Evolutionary conservation across 2,797 vertebrate species (phyloP).

Genomic region (Pangasius krempfi): DNA sequence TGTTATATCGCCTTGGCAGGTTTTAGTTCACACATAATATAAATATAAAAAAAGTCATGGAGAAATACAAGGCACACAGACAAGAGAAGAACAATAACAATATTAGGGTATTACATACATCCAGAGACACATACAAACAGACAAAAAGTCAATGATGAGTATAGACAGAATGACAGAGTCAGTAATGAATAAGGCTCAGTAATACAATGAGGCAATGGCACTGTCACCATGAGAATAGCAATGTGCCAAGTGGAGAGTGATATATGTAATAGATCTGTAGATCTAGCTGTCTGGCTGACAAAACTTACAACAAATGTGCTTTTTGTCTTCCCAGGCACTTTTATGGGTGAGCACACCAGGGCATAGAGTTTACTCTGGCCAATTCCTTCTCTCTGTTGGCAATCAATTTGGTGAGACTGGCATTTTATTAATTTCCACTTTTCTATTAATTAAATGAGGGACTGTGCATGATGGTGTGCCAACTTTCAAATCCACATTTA

Average conservation of each 20-base stretch:
- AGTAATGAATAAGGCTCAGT: background rate
- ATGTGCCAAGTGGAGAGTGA: background rate
- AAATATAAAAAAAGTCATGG: background rate
- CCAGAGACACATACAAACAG: background rate
- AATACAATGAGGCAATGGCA: background rate
- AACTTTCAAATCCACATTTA: background rate
- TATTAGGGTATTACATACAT: background rate
- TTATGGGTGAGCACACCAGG: background rate
- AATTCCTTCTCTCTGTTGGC: background rate
- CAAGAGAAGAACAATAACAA: background rate
- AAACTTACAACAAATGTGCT: background rate
- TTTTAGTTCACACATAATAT: background rate
- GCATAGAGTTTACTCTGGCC: background rate
- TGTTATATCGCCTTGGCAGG: background rate
- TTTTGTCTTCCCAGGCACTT: background rate
- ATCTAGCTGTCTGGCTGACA: background rate
- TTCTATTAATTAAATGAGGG: background rate
- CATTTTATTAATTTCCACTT: background rate
- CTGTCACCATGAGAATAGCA: constrained; percentile 4
- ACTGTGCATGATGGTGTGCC: background rate
- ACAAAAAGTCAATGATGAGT: background rate
- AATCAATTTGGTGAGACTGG: background rate
- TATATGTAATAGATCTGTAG: background rate
- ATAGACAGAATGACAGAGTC: background rate
- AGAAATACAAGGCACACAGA: background rate